Conservation (phyloP, 2,888 invertebrate genomes). For the Dryadula phaetusa region DNA sequence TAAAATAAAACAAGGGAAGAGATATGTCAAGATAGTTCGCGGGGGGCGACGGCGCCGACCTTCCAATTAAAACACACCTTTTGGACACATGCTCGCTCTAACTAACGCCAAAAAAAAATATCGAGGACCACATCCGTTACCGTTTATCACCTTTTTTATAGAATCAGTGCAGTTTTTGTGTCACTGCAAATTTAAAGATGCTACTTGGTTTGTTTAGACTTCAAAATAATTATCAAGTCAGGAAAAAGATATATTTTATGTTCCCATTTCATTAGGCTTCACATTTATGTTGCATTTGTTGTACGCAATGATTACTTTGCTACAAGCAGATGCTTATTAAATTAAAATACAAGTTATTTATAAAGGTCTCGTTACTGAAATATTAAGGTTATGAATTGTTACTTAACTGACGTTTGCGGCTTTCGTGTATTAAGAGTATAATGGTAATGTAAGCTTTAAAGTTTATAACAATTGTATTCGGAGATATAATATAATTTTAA, state of each 20-base stretch:
- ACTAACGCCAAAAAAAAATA: conserved; percentile 75
- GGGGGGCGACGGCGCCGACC: conserved; percentile 67
- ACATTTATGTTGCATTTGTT: background rate
- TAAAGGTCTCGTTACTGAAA: background rate
- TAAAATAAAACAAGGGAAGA: conserved; percentile 83
- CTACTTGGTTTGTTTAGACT: conserved; percentile 19
- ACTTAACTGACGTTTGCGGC: too few species aligned
- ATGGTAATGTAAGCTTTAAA: too few species aligned
- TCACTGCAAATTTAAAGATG: conserved; percentile 29
- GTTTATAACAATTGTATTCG: too few species aligned
- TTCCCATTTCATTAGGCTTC: conserved; percentile 1
- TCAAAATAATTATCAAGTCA: background rate
- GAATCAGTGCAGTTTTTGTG: conserved; percentile 41
- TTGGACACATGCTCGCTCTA: conserved; percentile 80
- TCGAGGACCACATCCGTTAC: conserved; percentile 73
- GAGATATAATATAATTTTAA: too few species aligned
- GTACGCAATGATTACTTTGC: conserved; percentile 9
- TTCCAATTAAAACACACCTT: conserved; percentile 84
- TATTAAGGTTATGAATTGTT: background rate
- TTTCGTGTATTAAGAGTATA: too few species aligned
- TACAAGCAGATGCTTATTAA: conserved; percentile 4
- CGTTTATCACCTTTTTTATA: conserved; percentile 65
- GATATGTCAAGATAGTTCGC: conserved; percentile 83
- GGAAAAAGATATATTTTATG: conserved; percentile 3
- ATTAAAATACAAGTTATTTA: background rate